phyloP scores from a whole-genome alignment of 1,140 invertebrate genomes.

The Cheumatopsyche charites region DNA sequence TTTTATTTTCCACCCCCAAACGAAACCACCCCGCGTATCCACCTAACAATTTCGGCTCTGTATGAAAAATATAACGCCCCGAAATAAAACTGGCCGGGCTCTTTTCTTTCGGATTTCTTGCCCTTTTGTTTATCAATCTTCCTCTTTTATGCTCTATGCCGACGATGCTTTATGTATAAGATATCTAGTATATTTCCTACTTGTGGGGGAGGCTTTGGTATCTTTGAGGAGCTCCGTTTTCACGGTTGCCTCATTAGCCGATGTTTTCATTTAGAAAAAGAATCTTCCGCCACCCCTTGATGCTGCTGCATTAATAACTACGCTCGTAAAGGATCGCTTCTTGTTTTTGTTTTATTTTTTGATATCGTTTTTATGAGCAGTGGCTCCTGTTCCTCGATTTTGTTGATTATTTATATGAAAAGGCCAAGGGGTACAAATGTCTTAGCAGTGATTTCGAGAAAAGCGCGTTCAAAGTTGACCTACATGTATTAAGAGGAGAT shows the following conservation, averaged over 20 bases:
- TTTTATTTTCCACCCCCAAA: neutral
- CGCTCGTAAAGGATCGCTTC: no score
- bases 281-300: neutral
- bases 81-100: constrained; percentile 20
- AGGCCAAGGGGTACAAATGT: no score
- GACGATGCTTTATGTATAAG: no score
- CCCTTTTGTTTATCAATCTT: constrained; percentile 47
- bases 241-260: constrained; percentile 36
- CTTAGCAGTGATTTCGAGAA: no score
- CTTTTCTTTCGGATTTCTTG: constrained; percentile 31
- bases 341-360: no score
- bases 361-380: no score
- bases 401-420: no score
- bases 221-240: neutral
- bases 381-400: no score
- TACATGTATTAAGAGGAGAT: no score
- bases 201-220: no score
- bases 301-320: constrained; percentile 24
- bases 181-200: no score
- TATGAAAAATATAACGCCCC: constrained; percentile 34
- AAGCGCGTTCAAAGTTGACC: no score
- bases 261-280: constrained; percentile 42
- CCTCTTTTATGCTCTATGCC: constrained; percentile 11
- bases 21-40: neutral
- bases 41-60: constrained; percentile 8